A percentile compares a stretch with the other conserved stretches of the same genome.
Evolutionary conservation across 2,888 invertebrate genomes (phyloP).

Genomic region (Sinohyriopsis cumingii): DNA sequence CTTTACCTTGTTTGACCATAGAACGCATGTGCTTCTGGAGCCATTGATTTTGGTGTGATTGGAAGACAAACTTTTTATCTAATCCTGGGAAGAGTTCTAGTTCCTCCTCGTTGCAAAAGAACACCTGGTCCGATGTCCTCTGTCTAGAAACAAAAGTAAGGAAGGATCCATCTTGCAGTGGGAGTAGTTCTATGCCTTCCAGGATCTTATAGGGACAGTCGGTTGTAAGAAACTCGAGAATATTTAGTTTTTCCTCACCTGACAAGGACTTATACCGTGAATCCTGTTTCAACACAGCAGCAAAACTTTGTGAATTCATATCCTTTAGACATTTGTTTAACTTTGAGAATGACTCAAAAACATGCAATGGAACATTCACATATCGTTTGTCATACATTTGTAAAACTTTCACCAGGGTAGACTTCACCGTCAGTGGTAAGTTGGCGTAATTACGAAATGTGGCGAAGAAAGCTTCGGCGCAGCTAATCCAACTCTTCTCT

Average conservation of each 20-base stretch:
- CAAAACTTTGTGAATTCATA: background rate
- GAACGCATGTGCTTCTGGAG: background rate
- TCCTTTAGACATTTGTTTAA: background rate
- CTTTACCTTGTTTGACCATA: slow-evolving; percentile 8
- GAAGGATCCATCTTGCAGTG: slow-evolving; percentile 12
- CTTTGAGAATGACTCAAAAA: background rate
- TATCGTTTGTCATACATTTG: too few species aligned
- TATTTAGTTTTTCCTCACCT: slow-evolving; percentile 2
- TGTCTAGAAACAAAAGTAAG: slow-evolving; percentile 2
- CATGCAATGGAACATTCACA: too few species aligned
- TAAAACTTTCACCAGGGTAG: too few species aligned
- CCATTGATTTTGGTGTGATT: background rate
- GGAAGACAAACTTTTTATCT: slow-evolving; percentile 6
- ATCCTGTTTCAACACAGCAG: background rate
- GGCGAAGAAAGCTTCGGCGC: slow-evolving; percentile 9
- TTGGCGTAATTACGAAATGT: background rate
- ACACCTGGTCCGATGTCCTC: background rate
- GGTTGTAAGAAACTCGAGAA: slow-evolving; percentile 10
- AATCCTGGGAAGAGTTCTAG: slow-evolving; percentile 15
- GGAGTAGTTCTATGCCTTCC: slow-evolving; percentile 11
- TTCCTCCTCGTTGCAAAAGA: slow-evolving; percentile 3
- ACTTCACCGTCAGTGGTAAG: too few species aligned
- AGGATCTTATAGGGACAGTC: background rate
- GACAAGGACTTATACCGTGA: background rate
- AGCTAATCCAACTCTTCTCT: slow-evolving; percentile 16